Percentiles rank a stretch among this genome's conserved stretches.
phyloP scores from a whole-genome alignment of 2,113 vertebrate genomes.

The Baryphthengus martii region DNA sequence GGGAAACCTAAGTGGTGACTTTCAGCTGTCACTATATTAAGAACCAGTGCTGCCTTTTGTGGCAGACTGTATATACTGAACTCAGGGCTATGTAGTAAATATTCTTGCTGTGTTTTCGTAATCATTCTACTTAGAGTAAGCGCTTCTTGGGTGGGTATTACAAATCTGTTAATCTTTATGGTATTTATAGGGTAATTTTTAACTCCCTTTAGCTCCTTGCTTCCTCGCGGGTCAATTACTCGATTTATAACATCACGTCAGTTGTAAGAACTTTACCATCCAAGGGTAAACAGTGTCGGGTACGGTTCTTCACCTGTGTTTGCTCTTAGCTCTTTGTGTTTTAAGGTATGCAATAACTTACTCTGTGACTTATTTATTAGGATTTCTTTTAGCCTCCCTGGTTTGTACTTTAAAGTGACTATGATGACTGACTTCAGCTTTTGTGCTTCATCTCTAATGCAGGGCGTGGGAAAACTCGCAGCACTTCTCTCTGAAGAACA shows the following conservation, averaged over 20 bases:
- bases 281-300: conserved; percentile 21
- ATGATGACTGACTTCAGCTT: background rate
- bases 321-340: background rate
- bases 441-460: background rate
- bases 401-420: background rate
- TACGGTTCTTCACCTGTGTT: conserved; percentile 37
- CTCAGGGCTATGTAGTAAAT: conserved; percentile 20
- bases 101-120: conserved; percentile 62
- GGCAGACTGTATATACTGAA: conserved; percentile 56
- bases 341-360: conserved; percentile 1
- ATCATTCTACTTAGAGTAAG: conserved; percentile 65
- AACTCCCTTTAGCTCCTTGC: background rate
- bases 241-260: conserved; percentile 41
- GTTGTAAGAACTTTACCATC: conserved; percentile 29
- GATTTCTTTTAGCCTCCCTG: background rate
- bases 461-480: background rate
- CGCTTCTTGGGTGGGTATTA: conserved; percentile 68
- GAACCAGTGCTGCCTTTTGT: conserved; percentile 50
- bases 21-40: conserved; percentile 43
- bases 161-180: conserved; percentile 69
- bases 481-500: background rate
- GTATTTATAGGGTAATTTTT: conserved; percentile 73
- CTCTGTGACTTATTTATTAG: background rate
- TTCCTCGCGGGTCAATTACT: conserved; percentile 39
- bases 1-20: conserved; percentile 25